Percentiles rank a stretch among this genome's conserved stretches.
These are phyloP conservation scores for Phenganax marumi DNA, from an alignment of 92 coral and sea anemone genomes.

Conservation along the genomic window DNA sequence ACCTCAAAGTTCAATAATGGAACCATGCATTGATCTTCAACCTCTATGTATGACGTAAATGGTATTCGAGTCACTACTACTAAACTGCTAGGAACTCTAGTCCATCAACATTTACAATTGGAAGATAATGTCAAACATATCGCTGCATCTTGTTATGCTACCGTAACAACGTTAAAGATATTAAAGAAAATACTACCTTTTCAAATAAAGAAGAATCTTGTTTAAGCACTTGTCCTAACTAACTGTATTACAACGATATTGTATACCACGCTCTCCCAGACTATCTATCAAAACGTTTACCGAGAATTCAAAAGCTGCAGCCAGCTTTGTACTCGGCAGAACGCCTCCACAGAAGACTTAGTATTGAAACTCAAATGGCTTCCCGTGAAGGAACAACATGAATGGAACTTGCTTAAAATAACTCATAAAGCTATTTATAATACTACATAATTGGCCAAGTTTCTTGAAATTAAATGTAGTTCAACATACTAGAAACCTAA, in stretches of 20 bases:
- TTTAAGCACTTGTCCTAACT: constrained; percentile 43
- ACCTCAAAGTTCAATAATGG: not conserved
- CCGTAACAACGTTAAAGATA: not conserved
- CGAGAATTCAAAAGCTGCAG: constrained; percentile 44
- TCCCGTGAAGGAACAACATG: constrained; percentile 6
- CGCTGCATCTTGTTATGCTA: constrained; percentile 1
- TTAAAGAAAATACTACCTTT: not conserved
- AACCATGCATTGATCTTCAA: not conserved
- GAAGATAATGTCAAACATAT: constrained; percentile 7
- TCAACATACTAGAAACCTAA: not conserved
- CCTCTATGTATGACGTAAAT: not conserved
- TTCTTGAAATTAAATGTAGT: not conserved
- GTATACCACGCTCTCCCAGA: constrained; percentile 29
- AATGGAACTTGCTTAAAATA: not conserved
- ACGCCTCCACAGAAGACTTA: constrained; percentile 38
- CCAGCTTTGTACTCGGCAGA: constrained; percentile 52
- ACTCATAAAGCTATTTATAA: not conserved
- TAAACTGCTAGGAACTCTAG: not conserved
- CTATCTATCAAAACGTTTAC: constrained; percentile 34
- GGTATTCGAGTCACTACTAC: not conserved
- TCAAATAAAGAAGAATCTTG: constrained; percentile 41
- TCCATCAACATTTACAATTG: not conserved
- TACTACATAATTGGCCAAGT: not conserved
- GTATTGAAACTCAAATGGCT: constrained; percentile 52
- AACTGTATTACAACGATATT: constrained; percentile 43